A percentile compares a stretch with the other conserved stretches of the same genome.
Conservation (phyloP, 1,140 invertebrate genomes). For the Nephotettix cincticeps region DNA sequence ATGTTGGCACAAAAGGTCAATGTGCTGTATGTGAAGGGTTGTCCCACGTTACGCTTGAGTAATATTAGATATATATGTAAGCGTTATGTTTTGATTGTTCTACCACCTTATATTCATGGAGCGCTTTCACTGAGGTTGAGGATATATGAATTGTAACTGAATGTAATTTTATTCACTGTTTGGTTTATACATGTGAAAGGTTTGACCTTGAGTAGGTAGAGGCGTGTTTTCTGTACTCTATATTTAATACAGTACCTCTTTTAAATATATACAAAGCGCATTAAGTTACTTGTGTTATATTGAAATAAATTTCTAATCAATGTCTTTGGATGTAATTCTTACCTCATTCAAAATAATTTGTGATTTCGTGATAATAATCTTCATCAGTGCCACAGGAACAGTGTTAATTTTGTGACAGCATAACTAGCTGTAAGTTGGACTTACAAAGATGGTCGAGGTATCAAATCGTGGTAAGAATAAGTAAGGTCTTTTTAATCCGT, state of each 20-base stretch:
- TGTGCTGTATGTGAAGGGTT: background rate
- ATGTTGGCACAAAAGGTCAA: background rate
- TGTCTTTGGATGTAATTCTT: background rate
- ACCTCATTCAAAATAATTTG: no score
- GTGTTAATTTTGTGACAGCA: no score
- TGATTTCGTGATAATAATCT: no score
- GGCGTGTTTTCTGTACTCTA: background rate
- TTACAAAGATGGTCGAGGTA: no score
- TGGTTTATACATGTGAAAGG: background rate
- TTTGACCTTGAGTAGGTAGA: background rate
- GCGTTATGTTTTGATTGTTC: background rate
- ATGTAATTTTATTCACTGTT: no score
- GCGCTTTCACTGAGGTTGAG: background rate
- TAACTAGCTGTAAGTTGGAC: no score
- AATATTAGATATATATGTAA: background rate
- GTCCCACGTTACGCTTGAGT: background rate
- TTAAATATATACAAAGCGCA: background rate
- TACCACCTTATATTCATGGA: background rate
- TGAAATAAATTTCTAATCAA: conserved; percentile 20
- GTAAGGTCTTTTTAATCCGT: no score
- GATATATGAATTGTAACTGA: background rate
- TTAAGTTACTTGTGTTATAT: conserved; percentile 20
- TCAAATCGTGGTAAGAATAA: no score
- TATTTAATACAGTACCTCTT: background rate
- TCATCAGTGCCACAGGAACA: no score